Percentiles rank a stretch among this genome's conserved stretches.
phyloP scores from a whole-genome alignment of 2,113 vertebrate genomes.

The Isurus oxyrinchus region DNA sequence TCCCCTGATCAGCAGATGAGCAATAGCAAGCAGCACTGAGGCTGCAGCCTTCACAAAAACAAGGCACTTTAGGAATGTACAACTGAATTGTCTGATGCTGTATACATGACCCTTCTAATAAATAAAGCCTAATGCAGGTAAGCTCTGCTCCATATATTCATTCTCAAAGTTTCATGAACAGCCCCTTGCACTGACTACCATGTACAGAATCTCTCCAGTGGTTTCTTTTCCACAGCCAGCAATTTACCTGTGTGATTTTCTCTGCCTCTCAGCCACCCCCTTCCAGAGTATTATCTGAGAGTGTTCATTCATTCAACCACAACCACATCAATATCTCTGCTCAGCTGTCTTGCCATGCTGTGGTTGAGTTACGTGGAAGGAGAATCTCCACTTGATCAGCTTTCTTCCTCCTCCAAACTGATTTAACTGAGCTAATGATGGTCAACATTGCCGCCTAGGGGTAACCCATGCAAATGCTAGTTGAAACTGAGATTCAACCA shows the following conservation, averaged over 20 bases:
- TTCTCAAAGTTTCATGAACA: neutral
- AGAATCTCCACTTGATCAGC: neutral
- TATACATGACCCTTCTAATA: neutral
- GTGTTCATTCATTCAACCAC: neutral
- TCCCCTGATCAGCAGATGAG: neutral
- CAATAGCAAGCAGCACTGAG: neutral
- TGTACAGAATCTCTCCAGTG: neutral
- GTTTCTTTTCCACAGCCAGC: neutral
- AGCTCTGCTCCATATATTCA: neutral
- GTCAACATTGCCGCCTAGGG: constrained; percentile 15
- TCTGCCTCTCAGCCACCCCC: neutral
- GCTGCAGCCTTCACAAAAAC: neutral
- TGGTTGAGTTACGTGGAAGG: neutral
- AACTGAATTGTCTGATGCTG: neutral
- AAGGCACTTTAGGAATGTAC: neutral
- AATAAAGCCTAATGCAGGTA: neutral
- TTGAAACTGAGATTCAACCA: neutral
- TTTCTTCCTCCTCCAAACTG: neutral
- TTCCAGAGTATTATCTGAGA: neutral
- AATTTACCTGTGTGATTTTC: neutral
- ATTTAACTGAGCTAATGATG: neutral
- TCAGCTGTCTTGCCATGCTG: neutral
- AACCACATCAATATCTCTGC: neutral
- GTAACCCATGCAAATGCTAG: neutral
- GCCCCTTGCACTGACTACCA: too few species aligned